Conservation (phyloP, 2,888 invertebrate species). For the Tricholauxania praeusta region DNA sequence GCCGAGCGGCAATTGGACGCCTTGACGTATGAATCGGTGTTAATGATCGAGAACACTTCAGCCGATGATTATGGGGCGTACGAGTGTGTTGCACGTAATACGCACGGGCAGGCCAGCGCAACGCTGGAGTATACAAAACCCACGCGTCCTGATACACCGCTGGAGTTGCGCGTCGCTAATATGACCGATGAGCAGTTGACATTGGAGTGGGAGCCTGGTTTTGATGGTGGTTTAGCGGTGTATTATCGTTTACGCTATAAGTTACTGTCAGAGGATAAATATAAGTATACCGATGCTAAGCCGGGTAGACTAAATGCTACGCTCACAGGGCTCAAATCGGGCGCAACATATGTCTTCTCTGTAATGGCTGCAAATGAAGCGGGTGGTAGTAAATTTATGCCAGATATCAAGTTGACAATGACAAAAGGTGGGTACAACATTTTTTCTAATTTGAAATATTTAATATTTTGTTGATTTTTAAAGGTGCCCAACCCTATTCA, state of each 20-base stretch:
- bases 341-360: slow-evolving; percentile 60
- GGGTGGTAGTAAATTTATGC: slow-evolving; percentile 62
- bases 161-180: slow-evolving; percentile 58
- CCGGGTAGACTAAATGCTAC: slow-evolving; percentile 58
- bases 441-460: background rate
- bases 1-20: slow-evolving; percentile 59
- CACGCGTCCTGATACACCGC: slow-evolving; percentile 58
- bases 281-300: slow-evolving; percentile 60
- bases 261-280: slow-evolving; percentile 61
- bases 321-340: slow-evolving; percentile 58
- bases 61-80: slow-evolving; percentile 62
- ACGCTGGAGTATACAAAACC: slow-evolving; percentile 62
- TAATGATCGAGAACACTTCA: slow-evolving; percentile 61
- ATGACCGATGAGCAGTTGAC: slow-evolving; percentile 60
- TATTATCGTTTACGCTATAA: slow-evolving; percentile 61
- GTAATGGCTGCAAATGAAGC: slow-evolving; percentile 66
- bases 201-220: slow-evolving; percentile 60
- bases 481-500: slow-evolving; percentile 58
- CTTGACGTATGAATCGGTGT: slow-evolving; percentile 57
- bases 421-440: slow-evolving; percentile 50
- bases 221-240: slow-evolving; percentile 62
- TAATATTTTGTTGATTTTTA: background rate
- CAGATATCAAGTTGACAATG: slow-evolving; percentile 58
- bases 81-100: slow-evolving; percentile 62
- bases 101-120: slow-evolving; percentile 61